Evolutionary conservation across 2,797 vertebrate genomes (phyloP), one percentile per base, ranked within the genome.

Genomic region (Sebastiscus tertius): DNA sequence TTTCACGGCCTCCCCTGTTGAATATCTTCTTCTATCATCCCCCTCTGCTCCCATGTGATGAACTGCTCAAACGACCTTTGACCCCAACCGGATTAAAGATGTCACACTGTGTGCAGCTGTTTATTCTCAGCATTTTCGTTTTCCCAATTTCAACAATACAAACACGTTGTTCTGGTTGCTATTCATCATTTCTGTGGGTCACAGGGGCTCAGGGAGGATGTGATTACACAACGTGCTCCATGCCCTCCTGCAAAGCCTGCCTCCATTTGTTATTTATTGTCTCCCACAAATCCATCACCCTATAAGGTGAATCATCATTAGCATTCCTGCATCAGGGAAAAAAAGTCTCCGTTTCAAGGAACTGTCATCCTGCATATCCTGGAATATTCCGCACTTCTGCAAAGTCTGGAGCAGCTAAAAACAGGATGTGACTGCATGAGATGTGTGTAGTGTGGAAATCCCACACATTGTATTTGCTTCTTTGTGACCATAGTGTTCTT

Each of bases 51-150:
- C 81, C 62, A 69, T 26, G 42, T 73, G 39, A 89, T 54, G 73
- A 36, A 72, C 62, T 63, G 20, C 64, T 81, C 36, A 62, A 81
- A 71, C 29, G 33, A 81, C 80, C 83, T 86, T 80, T 83, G 72
- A 85, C 84, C 75, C 42, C 6, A 1, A 3, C 52, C 56, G 55
- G 64, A 81, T 80, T 88, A 77, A 76, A 87, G 64, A 77, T 3
- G 58, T 22, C 77, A 77, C 60, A 71, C 82, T 88, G 80, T 18
- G 80, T 12, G 10, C 79, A 82, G 77, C 77, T 89, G 78, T 81
- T 79, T 84, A 76, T 68, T 87, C 61, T 79, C 72, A 77, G 65
- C 60, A n/a, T 14, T 60, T 56, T 73, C 26, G 18, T 61, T 39
- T 42, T 61, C 31, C 0, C 39, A 24, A 3, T 62, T 76, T 82